Conservation (phyloP, 1,140 invertebrate species). For the Bathynomus jamesi region DNA sequence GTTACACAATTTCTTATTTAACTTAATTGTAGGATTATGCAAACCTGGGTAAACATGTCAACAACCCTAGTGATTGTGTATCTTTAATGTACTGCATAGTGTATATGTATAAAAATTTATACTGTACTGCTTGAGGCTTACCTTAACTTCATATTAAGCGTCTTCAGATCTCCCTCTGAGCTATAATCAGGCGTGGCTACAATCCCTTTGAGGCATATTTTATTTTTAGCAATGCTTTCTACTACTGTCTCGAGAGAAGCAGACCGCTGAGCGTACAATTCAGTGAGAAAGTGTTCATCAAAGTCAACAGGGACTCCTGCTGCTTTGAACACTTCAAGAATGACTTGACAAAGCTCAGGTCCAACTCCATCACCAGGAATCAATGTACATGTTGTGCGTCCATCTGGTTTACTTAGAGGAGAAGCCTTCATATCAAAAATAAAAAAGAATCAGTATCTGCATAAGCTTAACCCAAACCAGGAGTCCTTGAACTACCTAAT, state of each 20-base stretch:
- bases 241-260: conserved; percentile 85
- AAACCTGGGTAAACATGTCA: too few species aligned
- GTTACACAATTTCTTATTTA: too few species aligned
- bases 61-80: too few species aligned
- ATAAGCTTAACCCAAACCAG: too few species aligned
- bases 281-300: conserved; percentile 78
- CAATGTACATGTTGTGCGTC: conserved; percentile 75
- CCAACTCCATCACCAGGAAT: conserved; percentile 98
- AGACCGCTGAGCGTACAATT: conserved; percentile 83
- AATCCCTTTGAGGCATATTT: conserved; percentile 94
- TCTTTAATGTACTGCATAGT: too few species aligned
- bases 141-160: conserved; percentile 92
- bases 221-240: conserved; percentile 78
- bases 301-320: conserved; percentile 75
- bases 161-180: conserved; percentile 81
- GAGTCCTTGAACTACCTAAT: too few species aligned
- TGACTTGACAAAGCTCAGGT: conserved; percentile 86
- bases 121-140: too few species aligned
- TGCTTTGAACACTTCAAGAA: conserved; percentile 87
- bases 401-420: conserved; percentile 49
- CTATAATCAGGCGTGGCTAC: conserved; percentile 84
- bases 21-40: too few species aligned
- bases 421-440: too few species aligned
- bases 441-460: too few species aligned
- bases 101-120: too few species aligned